Evolutionary conservation across 1,140 invertebrate genomes (phyloP).

Genomic region (Spodoptera litura): DNA sequence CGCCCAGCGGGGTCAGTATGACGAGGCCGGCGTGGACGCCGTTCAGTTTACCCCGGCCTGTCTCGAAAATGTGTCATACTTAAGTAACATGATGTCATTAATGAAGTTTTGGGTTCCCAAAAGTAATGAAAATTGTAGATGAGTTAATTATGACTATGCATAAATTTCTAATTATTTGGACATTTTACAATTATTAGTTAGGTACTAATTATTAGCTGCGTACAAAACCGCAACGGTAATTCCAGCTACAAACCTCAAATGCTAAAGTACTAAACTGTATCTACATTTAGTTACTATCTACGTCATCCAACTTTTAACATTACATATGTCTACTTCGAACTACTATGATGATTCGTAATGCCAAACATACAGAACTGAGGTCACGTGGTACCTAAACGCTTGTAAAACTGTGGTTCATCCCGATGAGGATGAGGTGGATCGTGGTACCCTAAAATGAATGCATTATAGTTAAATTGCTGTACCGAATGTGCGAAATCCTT

Average conservation of each 20-base stretch:
- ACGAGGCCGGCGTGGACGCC: constrained; percentile 81
- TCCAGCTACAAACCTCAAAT: too few species aligned
- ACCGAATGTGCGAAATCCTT: background rate
- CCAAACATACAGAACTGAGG: background rate
- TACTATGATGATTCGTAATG: background rate
- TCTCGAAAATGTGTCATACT: constrained; percentile 76
- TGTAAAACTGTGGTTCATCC: constrained; percentile 10
- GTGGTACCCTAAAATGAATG: constrained; percentile 15
- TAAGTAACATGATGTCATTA: constrained; percentile 50
- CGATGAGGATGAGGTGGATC: background rate
- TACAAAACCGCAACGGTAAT: too few species aligned
- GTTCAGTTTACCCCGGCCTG: constrained; percentile 80
- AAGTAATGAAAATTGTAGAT: too few species aligned
- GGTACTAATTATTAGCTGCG: too few species aligned
- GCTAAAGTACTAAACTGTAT: too few species aligned
- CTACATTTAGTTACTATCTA: background rate
- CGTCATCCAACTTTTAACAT: too few species aligned
- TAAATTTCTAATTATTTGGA: too few species aligned
- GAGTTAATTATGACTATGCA: too few species aligned
- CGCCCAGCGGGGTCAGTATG: constrained; percentile 76
- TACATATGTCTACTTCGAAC: too few species aligned
- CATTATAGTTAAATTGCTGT: background rate
- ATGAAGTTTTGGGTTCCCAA: background rate
- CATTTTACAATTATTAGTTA: too few species aligned
- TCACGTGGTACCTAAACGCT: constrained; percentile 19